Conservation (phyloP, 1,140 invertebrate species). For the Drosophila nasuta region DNA sequence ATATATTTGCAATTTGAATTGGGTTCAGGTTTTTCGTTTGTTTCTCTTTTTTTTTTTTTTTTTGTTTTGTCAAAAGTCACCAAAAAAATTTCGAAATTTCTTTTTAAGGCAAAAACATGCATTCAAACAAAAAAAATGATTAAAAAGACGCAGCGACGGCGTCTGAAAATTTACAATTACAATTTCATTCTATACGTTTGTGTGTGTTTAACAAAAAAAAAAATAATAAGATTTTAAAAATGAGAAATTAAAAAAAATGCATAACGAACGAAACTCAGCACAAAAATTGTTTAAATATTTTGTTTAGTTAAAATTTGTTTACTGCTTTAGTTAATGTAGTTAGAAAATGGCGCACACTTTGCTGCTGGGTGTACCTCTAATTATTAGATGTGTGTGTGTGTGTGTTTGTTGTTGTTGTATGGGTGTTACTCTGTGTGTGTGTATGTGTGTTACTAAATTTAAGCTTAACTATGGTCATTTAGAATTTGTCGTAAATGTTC, state of each 20-base stretch:
- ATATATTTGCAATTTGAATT: conserved; percentile 77
- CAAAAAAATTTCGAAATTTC: conserved; percentile 54
- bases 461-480: conserved; percentile 82
- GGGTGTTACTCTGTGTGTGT: conserved; percentile 44
- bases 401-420: conserved; percentile 47
- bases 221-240: conserved; percentile 47
- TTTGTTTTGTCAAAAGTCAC: conserved; percentile 59
- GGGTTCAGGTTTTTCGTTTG: conserved; percentile 49
- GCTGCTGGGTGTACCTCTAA: conserved; percentile 60
- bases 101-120: conserved; percentile 41
- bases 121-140: conserved; percentile 34
- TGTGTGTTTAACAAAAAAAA: conserved; percentile 50
- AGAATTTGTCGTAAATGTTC: conserved; percentile 77
- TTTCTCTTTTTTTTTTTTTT: conserved; percentile 14
- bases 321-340: conserved; percentile 55
- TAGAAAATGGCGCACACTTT: conserved; percentile 78
- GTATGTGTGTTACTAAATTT: conserved; percentile 68
- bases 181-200: conserved; percentile 34
- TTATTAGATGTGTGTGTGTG: conserved; percentile 54
- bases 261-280: conserved; percentile 57
- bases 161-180: conserved; percentile 48
- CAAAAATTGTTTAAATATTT: conserved; percentile 57
- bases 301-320: conserved; percentile 43
- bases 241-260: conserved; percentile 42
- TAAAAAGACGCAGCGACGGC: conserved; percentile 49